phyloP scores from a whole-genome alignment of 2,113 vertebrate species.

The Rhipidura dahli region DNA sequence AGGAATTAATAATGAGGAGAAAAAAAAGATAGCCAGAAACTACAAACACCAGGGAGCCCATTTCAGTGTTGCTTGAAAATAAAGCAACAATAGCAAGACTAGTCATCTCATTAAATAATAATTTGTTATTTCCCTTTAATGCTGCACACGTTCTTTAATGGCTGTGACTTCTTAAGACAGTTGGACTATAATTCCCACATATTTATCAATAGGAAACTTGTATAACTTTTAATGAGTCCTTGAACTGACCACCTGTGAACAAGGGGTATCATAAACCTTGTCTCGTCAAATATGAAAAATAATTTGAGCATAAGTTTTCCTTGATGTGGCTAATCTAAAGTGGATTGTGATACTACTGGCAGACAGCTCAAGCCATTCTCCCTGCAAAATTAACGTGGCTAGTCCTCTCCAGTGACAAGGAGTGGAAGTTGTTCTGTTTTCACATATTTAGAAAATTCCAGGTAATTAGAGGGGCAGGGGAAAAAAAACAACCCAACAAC shows the following conservation, averaged over 20 bases:
- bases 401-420: neutral
- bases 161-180: constrained; percentile 64
- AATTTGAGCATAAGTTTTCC: neutral
- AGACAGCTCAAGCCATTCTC: neutral
- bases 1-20: constrained; percentile 72
- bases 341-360: neutral
- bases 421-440: neutral
- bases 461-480: neutral
- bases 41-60: constrained; percentile 70
- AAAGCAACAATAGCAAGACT: constrained; percentile 67
- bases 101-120: constrained; percentile 79
- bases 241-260: constrained; percentile 65
- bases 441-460: neutral
- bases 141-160: constrained; percentile 58
- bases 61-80: constrained; percentile 70
- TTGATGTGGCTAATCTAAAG: constrained; percentile 15
- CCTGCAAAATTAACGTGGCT: neutral
- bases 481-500: neutral
- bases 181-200: constrained; percentile 46
- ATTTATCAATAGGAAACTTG: constrained; percentile 71
- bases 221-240: constrained; percentile 70
- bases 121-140: constrained; percentile 70
- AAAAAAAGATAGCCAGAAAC: constrained; percentile 73
- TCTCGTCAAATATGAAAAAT: constrained; percentile 22
- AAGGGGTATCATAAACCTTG: constrained; percentile 28